These are phyloP conservation scores for Agrilus cyanescens DNA, from an alignment of 2,888 invertebrate genomes.

Conservation along the genomic window DNA sequence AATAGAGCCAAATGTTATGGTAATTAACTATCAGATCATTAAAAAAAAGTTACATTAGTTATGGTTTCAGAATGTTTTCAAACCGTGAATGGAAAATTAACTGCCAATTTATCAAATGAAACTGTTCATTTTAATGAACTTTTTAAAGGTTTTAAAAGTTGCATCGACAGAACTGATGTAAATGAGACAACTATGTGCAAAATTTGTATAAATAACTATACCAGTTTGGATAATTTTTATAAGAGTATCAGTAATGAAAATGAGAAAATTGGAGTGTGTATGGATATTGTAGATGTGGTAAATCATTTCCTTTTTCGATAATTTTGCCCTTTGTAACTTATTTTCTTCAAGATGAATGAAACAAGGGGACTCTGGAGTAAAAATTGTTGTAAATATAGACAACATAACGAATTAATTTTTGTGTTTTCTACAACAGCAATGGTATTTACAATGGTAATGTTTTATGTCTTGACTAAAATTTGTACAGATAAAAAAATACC, in stretches of 20 bases:
- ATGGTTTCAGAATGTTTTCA: conserved; percentile 45
- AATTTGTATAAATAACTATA: conserved; percentile 43
- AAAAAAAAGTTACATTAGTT: background rate
- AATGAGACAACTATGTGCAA: conserved; percentile 37
- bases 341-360: conserved; percentile 46
- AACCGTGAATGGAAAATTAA: conserved; percentile 34
- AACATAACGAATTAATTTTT: conserved; percentile 45
- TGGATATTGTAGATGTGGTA: conserved; percentile 57
- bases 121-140: conserved; percentile 39
- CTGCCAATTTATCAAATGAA: conserved; percentile 35
- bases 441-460: conserved; percentile 42
- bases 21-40: conserved; percentile 28
- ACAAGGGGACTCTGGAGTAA: conserved; percentile 53
- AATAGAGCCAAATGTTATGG: conserved; percentile 50
- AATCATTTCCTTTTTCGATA: conserved; percentile 22
- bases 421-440: conserved; percentile 42
- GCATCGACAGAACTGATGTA: conserved; percentile 31
- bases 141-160: conserved; percentile 36
- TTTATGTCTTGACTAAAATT: conserved; percentile 44
- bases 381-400: conserved; percentile 45
- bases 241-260: conserved; percentile 43
- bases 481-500: conserved; percentile 29
- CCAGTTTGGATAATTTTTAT: conserved; percentile 45
- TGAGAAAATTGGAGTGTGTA: conserved; percentile 49
- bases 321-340: background rate